Conservation (phyloP, 2,888 invertebrate genomes). For the Hirudinaria manillensis region DNA sequence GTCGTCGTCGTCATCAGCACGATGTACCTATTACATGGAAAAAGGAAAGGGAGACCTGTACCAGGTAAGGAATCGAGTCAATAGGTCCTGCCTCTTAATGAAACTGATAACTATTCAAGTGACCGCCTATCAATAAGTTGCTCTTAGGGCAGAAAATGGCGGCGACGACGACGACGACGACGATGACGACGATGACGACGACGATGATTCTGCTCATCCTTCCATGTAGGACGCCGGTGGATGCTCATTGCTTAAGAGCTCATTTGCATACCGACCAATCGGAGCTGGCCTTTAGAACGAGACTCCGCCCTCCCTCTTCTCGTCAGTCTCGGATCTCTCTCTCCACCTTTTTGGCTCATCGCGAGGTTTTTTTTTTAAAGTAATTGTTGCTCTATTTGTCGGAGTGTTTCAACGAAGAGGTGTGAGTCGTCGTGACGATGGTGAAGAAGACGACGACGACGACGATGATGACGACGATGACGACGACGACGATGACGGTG, state of each 20-base stretch:
- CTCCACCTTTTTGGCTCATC: neutral
- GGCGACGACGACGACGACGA: neutral
- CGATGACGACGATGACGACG: neutral
- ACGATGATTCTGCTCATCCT: constrained; percentile 8
- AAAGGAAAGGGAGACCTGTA: no score
- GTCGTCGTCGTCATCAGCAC: no score
- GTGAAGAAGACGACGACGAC: constrained; percentile 23
- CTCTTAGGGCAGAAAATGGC: neutral
- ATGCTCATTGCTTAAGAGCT: constrained; percentile 15
- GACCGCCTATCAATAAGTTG: no score
- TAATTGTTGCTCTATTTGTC: constrained; percentile 6
- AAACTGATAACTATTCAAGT: no score
- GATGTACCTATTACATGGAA: no score
- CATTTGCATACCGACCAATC: constrained; percentile 16
- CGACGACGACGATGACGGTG: neutral
- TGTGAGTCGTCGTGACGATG: constrained; percentile 19
- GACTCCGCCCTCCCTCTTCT: neutral
- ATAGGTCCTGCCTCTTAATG: no score
- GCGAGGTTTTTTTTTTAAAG: constrained; percentile 11
- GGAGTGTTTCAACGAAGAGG: neutral
- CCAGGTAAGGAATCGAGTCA: no score
- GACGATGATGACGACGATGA: constrained; percentile 17
- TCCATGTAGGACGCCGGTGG: neutral
- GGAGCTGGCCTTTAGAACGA: neutral
- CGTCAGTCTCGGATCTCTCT: neutral